phyloP scores from a whole-genome alignment of 2,113 vertebrate species.

The Otocyon megalotis region DNA sequence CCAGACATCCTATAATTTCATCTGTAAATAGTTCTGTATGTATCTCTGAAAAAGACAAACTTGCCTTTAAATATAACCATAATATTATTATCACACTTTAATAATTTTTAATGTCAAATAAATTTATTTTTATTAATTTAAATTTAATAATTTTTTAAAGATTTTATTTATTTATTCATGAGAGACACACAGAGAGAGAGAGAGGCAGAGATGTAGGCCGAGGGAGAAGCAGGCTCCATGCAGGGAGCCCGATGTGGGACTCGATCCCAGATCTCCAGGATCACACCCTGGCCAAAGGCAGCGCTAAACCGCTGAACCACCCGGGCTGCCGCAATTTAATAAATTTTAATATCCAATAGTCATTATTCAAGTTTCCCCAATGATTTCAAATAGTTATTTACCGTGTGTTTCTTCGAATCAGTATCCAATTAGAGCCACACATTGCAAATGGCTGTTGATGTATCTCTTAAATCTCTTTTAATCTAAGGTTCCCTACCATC shows the following conservation, averaged over 20 bases:
- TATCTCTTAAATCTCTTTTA: neutral
- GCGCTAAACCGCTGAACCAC: no score
- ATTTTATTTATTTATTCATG: no score
- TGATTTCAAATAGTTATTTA: conserved; percentile 37
- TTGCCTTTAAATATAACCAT: conserved; percentile 16
- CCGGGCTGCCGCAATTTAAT: neutral
- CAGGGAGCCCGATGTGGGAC: no score
- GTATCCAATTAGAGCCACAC: neutral
- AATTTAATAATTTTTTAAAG: neutral
- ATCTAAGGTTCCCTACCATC: neutral
- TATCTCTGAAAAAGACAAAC: neutral
- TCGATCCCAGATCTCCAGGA: no score
- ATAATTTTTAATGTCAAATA: conserved; percentile 43
- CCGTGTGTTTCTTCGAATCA: neutral
- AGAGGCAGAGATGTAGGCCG: no score
- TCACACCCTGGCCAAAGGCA: no score
- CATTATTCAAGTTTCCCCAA: neutral
- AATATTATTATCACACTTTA: neutral
- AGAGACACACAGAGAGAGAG: no score
- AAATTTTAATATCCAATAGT: neutral
- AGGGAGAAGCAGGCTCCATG: no score
- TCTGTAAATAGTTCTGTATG: conserved; percentile 33
- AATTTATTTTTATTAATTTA: neutral
- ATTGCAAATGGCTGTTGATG: neutral
- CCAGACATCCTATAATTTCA: neutral